Evolutionary conservation across 2,113 vertebrate genomes (phyloP), one percentile per base, ranked within the genome.

Genomic region (Murina feae): DNA sequence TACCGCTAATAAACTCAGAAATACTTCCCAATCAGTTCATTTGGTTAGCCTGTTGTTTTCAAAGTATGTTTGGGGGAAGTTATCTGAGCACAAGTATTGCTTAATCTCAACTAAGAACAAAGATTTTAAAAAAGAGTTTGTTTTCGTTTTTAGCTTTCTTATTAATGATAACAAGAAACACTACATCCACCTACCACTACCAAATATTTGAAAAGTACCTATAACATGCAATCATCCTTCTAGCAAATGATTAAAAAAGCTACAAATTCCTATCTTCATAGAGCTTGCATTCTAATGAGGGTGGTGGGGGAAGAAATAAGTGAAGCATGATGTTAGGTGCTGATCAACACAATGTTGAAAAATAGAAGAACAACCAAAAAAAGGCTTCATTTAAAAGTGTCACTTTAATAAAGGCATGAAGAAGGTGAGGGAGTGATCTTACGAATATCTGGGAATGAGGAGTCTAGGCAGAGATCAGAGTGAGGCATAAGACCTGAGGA

Each of bases 1-100:
- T 47, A 47, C 4, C 12, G 25, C 39, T 86, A 86, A 72, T 37
- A 71, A 86, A 75, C 9, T 87, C 39, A 35, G 28, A 96, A 84
- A 66, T 58, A 71, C 65, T 89, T 21, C n/a, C 37, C 30, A 35
- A 32, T 39, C 51, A 65, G 4, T 81, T 89, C 60, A 90, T 80
- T 35, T 86, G 16, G 75, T 83, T 91, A 68, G 25, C 13, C 10
- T 83, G 1, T 66, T 89, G 23, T n/a, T 63, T 65, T 4, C 42
- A 79, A 81, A 91, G 16, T 49, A 82, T 42, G 30, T 94, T 91
- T 89, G 25, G 18, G 53, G 93, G 11, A 85, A 79, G 91, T 86
- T 58, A 30, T 63, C 65, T 60, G 28, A 91, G 25, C 32, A 91
- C 1, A 78, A 21, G 21, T 89, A n/a, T 55, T 69, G 2, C 2